Percentiles rank a stretch among this genome's conserved stretches.
Conservation (phyloP, 1,140 invertebrate genomes). For the Cydia fagiglandana region DNA sequence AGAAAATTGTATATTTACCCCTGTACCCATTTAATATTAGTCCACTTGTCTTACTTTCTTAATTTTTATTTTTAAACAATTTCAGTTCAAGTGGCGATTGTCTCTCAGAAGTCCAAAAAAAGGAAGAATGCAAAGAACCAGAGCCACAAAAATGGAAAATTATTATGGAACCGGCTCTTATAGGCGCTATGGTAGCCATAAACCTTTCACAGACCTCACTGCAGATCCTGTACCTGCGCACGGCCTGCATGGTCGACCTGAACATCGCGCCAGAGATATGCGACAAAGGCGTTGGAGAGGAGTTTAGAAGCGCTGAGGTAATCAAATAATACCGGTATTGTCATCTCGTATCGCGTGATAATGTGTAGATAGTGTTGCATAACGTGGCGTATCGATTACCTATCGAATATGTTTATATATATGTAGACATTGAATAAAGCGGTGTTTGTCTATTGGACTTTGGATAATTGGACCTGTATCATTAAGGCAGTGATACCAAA, state of each 20-base stretch:
- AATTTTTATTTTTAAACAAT: not conserved
- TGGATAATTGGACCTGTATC: too few relatives aligned
- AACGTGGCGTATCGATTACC: not conserved
- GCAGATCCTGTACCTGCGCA: conserved; percentile 71
- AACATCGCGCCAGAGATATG: conserved; percentile 56
- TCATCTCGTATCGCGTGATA: not conserved
- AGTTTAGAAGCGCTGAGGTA: conserved; percentile 64
- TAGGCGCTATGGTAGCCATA: conserved; percentile 72
- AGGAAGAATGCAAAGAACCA: not conserved
- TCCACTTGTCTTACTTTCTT: too few relatives aligned
- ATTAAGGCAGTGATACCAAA: too few relatives aligned
- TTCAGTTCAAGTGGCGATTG: not conserved
- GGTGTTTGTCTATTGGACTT: too few relatives aligned
- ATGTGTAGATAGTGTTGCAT: conserved; percentile 21
- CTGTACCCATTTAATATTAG: too few relatives aligned
- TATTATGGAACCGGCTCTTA: conserved; percentile 66
- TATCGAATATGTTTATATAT: too few relatives aligned
- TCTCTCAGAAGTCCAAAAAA: conserved; percentile 23
- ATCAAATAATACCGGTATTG: conserved; percentile 16
- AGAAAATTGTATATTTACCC: too few relatives aligned
- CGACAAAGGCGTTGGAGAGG: conserved; percentile 63
- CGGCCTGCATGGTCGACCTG: conserved; percentile 69
- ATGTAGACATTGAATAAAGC: too few relatives aligned
- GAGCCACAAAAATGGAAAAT: conserved; percentile 55
- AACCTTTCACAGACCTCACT: conserved; percentile 69